Conservation (phyloP, 2,797 vertebrate species). For the Vultur gryphus region DNA sequence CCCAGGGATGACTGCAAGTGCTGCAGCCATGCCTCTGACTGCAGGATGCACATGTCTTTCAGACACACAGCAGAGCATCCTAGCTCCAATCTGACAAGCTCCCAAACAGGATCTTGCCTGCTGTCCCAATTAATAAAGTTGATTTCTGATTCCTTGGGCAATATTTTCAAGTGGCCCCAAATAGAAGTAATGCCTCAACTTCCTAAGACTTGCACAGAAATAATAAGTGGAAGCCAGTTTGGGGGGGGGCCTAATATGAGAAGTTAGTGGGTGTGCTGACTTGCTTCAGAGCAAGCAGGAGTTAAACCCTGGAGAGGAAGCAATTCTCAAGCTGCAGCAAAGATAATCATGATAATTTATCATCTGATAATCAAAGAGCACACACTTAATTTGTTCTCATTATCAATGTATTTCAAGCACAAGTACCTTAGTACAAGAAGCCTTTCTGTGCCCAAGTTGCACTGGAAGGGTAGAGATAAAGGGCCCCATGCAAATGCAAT, state of each 20-base stretch:
- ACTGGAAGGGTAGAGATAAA: not conserved
- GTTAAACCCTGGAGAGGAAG: conserved; percentile 59
- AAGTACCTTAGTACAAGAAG: conserved; percentile 31
- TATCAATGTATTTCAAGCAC: conserved; percentile 65
- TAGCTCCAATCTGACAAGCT: not conserved
- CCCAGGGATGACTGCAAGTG: not conserved
- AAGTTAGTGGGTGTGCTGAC: not conserved
- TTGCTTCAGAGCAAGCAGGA: conserved; percentile 33
- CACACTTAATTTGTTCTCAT: conserved; percentile 66
- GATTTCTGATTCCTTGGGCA: not conserved
- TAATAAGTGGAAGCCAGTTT: not conserved
- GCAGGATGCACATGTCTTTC: not conserved
- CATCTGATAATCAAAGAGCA: conserved; percentile 66
- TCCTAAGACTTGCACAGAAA: not conserved
- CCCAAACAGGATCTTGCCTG: not conserved
- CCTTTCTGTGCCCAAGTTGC: not conserved
- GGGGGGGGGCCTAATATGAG: not conserved
- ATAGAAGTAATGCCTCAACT: not conserved
- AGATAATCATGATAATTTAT: conserved; percentile 67
- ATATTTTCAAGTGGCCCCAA: not conserved
- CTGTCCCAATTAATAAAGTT: not conserved
- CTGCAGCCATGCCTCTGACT: not conserved
- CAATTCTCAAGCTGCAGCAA: conserved; percentile 50
- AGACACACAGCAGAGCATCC: not conserved
- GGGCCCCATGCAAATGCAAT: not conserved